Conservation (phyloP, 2,113 vertebrate species). For the Trematocara macrostoma region DNA sequence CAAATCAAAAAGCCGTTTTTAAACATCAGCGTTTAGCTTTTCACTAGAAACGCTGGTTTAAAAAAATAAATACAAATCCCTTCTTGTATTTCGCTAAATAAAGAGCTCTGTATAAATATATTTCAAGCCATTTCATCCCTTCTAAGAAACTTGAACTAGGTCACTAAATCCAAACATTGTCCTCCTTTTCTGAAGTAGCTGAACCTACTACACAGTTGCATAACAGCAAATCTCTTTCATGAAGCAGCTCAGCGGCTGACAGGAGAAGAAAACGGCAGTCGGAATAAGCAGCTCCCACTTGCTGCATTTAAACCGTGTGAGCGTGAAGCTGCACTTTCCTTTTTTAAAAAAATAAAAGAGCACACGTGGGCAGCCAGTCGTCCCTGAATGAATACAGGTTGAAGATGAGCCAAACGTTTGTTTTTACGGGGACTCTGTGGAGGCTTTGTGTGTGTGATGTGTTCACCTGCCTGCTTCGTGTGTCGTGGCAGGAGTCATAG, state of each 20-base stretch:
- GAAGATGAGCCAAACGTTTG: background rate
- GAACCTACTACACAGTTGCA: conserved; percentile 8
- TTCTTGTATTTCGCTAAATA: background rate
- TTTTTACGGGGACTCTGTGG: background rate
- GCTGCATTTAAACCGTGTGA: background rate
- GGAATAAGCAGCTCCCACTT: background rate
- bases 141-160: conserved; percentile 1
- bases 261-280: background rate
- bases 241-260: conserved; percentile 22
- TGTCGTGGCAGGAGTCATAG: conserved; percentile 88
- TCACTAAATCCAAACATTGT: conserved; percentile 1
- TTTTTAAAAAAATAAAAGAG: background rate
- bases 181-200: background rate
- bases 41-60: background rate
- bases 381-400: background rate
- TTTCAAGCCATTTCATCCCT: background rate
- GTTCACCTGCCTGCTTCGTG: conserved; percentile 84
- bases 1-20: background rate
- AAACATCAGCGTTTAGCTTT: background rate
- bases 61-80: background rate
- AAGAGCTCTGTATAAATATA: background rate
- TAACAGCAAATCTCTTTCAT: conserved; percentile 9
- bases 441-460: background rate
- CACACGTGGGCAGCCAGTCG: background rate
- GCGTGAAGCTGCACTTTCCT: background rate